Base-by-base conservation (phyloP, 2,797 vertebrate genomes). In the Thunnus albacares region DNA sequence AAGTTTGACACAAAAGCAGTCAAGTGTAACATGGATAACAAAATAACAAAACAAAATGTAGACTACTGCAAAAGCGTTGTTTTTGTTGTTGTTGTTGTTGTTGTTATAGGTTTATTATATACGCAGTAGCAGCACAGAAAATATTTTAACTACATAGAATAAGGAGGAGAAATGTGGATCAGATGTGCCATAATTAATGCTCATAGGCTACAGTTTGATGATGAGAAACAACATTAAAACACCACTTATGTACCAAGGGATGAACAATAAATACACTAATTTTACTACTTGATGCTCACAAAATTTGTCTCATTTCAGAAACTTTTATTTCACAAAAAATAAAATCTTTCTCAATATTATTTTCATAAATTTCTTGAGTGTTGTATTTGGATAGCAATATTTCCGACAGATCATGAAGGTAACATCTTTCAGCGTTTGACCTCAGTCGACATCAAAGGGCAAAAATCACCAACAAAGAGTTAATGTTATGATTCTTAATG, bases 391-490 rank as follows among this genome's bases (percentile, higher is more conserved):
- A 38, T 2, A 3, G 4, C 15, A 35, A 62, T 11, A 56, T 71
- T 66, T 80, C 60, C 45, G 1, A 67, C 5, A 45, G 71, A 52
- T 2, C 15, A 0, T 65, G 68, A 73, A 76, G 53, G 55, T 20
- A n/a, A 30, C 72, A 70, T 57, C 10, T 72, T 7, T 18, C 20
- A 18, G 30, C 6, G 3, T 69, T 63, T 69, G 35, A 70, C 51
- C 59, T 71, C 52, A 35, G 49, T 24, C n/a, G 47, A 3, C 45
- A 65, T 52, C 55, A 53, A 66, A 72, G 55, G 24, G 24, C 3
- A 63, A 63, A 63, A 57, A 22, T 68, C 57, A 6, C 17, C 20
- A 12, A 58, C 22, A 52, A 2, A 41, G 41, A 53, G 35, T 20
- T 20, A 17, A 41, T 30, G 0, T n/a, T n/a, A 20, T 26, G 53